Conservation (phyloP, 1,140 invertebrate species). For the Charaxes varanes region DNA sequence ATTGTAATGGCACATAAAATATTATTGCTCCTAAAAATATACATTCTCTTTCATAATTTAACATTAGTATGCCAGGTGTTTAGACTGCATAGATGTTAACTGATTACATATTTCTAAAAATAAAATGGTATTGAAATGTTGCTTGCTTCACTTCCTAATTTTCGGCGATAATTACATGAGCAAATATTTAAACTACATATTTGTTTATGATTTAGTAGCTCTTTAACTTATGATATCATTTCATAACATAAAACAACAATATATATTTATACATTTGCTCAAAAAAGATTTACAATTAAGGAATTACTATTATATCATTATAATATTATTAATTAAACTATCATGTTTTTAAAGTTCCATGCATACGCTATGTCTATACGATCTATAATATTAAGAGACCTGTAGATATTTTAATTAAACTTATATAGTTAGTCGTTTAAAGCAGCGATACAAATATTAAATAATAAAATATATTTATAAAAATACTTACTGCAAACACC, state of each 20-base stretch:
- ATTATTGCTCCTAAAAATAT: not conserved
- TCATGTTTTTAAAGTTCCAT: too few relatives aligned
- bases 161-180: conserved; percentile 14
- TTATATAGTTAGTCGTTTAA: not conserved
- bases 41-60: not conserved
- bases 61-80: conserved; percentile 1
- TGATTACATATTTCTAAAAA: conserved; percentile 9
- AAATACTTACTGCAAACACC: conserved; percentile 41
- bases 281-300: too few relatives aligned
- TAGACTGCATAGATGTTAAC: not conserved
- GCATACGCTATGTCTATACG: too few relatives aligned
- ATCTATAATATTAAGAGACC: too few relatives aligned
- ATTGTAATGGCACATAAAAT: not conserved
- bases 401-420: conserved; percentile 1
- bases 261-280: not conserved
- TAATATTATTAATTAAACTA: too few relatives aligned
- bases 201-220: not conserved
- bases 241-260: not conserved
- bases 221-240: not conserved
- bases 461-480: conserved; percentile 8
- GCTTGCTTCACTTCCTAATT: conserved; percentile 10
- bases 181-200: conserved; percentile 14
- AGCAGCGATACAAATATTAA: too few relatives aligned
- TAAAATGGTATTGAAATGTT: conserved; percentile 5
- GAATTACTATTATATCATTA: too few relatives aligned